Evolutionary conservation across 1,140 invertebrate genomes (phyloP).

Genomic region (Bombus consobrinus): DNA sequence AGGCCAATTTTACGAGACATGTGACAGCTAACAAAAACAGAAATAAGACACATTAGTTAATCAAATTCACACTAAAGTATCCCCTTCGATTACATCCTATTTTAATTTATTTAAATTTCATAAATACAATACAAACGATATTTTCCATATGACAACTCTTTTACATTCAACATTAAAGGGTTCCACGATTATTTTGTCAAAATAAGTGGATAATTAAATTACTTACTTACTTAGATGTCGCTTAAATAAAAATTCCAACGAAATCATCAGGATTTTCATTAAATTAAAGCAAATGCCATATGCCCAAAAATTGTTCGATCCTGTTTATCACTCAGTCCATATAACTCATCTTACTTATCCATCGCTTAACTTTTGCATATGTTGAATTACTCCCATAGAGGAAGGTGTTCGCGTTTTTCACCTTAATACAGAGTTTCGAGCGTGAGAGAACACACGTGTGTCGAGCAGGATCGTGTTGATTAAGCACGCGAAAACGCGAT

Average conservation of each 20-base stretch:
- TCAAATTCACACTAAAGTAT: background rate
- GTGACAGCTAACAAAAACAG: background rate
- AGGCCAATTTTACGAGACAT: too few species aligned
- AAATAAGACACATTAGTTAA: background rate
- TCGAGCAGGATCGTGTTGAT: slow-evolving; percentile 27
- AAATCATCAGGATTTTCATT: too few species aligned
- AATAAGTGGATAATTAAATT: too few species aligned
- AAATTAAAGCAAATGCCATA: background rate
- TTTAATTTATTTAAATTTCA: background rate
- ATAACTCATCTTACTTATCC: background rate
- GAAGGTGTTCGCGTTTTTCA: background rate
- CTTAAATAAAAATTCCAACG: too few species aligned
- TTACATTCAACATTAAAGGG: too few species aligned
- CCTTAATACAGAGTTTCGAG: background rate
- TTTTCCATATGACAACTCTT: too few species aligned
- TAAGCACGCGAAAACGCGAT: slow-evolving; percentile 38
- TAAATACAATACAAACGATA: too few species aligned
- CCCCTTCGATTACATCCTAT: background rate
- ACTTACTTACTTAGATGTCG: too few species aligned
- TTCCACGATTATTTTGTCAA: too few species aligned
- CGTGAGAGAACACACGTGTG: background rate
- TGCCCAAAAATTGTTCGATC: background rate
- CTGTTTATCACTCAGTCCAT: background rate
- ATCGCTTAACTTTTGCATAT: background rate
- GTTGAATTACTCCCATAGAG: background rate